Evolutionary conservation across 2,888 invertebrate genomes (phyloP), one percentile per base, ranked within the genome.

Genomic region (Cephus nigrinus): DNA sequence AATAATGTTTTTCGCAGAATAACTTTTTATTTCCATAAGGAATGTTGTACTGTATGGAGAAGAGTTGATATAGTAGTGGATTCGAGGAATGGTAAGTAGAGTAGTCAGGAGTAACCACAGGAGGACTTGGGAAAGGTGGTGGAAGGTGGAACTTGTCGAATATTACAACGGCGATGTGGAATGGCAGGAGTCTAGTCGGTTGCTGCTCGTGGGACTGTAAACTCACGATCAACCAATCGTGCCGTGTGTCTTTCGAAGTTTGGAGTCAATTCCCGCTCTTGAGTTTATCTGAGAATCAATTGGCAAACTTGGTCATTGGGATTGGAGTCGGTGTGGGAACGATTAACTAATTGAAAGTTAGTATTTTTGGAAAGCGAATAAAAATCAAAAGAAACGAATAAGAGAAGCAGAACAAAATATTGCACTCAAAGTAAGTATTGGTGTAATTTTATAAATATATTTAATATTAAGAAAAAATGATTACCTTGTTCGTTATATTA

Each of bases 151-250:
- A 80, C 84, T 86, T 90, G 88, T 89, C 90, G 91, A 90, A 90
- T 90, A 90, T 89, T 90, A 89, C 87, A 86, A 86, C 86, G 82
- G 85, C 85, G 87, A 88, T 87, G 89, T 90, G 87, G 91, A 91
- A 88, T 87, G 90, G 89, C 85, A 85, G 85, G 86, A 84, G 86
- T 86, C 86, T 89, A 90, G 90, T 90, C 87, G 87, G 86, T 86
- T 85, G 87, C 85, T 86, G 89, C 85, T 84, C 88, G 88, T 83
- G 87, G 85, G 84, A 86, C 86, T 84, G 88, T 84, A 81, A 86
- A 85, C 88, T 80, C 79, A 83, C 9, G 23, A 55, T 55, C 55
- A 2, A 15, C 55, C 55, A 55, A 55, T 55, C 55, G 55, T 23
- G 23, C 55, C 55, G 55, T 9, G 55, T 23, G 23, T 55, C 23